Conservation (phyloP, 2,113 vertebrate species). For the Python bivittatus region DNA sequence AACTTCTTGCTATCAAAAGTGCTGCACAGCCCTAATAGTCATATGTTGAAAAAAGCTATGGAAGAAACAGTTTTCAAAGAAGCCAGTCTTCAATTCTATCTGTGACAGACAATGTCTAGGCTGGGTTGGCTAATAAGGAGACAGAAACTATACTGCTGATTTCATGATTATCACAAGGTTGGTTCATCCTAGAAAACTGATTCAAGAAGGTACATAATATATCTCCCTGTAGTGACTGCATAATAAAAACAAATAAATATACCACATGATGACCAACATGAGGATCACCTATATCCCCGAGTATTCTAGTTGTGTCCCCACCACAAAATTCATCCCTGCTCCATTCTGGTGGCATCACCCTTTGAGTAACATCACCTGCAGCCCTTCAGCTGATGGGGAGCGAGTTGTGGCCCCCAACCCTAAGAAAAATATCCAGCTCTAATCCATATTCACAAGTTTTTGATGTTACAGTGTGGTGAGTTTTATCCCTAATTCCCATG, state of each 20-base stretch:
- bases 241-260: not conserved
- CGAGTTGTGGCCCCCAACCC: not conserved
- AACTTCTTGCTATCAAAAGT: not conserved
- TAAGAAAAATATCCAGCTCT: not conserved
- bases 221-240: not conserved
- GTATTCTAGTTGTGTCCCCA: not conserved
- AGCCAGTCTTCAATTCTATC: not conserved
- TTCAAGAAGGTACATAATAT: not conserved
- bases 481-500: not conserved
- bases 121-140: not conserved
- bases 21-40: not conserved
- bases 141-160: not conserved
- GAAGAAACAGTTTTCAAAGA: not conserved
- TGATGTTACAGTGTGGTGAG: not conserved
- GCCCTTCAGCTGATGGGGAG: not conserved
- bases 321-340: not conserved
- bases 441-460: not conserved
- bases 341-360: not conserved
- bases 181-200: not conserved
- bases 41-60: not conserved
- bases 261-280: not conserved
- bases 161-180: constrained; percentile 19
- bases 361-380: not conserved
- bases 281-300: not conserved
- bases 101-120: not conserved